Base-by-base conservation (phyloP, 2,113 vertebrate genomes). In the Hucho hucho region DNA sequence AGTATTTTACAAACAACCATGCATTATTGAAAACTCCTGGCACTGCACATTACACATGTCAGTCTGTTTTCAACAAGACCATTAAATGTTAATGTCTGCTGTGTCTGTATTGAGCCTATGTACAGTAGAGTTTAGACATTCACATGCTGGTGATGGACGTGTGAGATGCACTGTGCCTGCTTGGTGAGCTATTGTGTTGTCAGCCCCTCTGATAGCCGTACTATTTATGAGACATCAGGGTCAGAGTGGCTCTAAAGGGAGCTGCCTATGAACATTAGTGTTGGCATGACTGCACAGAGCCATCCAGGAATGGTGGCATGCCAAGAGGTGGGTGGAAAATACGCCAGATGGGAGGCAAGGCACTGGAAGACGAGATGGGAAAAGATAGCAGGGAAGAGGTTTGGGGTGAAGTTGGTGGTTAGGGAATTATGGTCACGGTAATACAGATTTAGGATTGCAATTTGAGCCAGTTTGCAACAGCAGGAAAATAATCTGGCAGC, bases 61-160 rank as follows among this genome's bases (percentile, higher is more conserved):
- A 65, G 26, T 69, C 72, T 47, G 22, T 14, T 67, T 74, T 26
- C 78, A 66, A 58, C 43, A 59, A 22, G 2, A 13, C 2, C 73
- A 72, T 79, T 67, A 72, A 79, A 75, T 58, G 67, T 75, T 75
- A 79, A 79, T 75, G 69, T 68, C 66, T 56, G 63, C 58, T 43
- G 37, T 43, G 37, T 63, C 22, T 63, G 22, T 66, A 43, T 53
- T 6, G 18, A 61, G 58, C 6, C 58, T 22, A n/a, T 61, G n/a
- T 22, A 61, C n/a, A 24, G 58, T 61, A 61, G 16, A 43, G 37
- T 43, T 9, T 43, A 43, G 49, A 53, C 49, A 53, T 14, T 16
- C 49, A 18, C 4, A 18, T 53, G 49, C 16, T 53, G 49, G 49
- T 18, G 49, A 53, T 18, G 16, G 49, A 3, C 16, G 3, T 14